These are phyloP conservation scores for Xenopus petersii DNA, from an alignment of 2,797 vertebrate genomes.

Conservation along the genomic window DNA sequence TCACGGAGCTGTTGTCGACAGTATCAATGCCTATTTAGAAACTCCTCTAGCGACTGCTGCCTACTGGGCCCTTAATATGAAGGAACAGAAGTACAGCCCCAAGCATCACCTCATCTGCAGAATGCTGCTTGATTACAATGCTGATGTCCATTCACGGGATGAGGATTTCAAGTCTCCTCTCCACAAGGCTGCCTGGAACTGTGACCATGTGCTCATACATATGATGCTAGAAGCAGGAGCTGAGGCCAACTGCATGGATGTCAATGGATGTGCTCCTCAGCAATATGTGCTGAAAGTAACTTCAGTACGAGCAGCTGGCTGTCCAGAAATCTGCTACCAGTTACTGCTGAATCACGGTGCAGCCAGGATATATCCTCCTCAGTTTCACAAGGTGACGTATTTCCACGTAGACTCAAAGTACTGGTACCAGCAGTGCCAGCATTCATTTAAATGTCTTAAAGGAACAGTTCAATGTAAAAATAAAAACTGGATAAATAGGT, in stretches of 20 bases:
- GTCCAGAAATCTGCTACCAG: slow-evolving; percentile 85
- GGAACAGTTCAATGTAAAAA: too few species aligned
- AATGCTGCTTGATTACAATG: slow-evolving; percentile 81
- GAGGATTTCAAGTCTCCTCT: slow-evolving; percentile 87
- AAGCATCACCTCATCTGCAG: slow-evolving; percentile 86
- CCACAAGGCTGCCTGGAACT: slow-evolving; percentile 96
- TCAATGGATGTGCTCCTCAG: slow-evolving; percentile 86
- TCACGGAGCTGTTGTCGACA: slow-evolving; percentile 76
- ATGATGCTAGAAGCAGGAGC: slow-evolving; percentile 90
- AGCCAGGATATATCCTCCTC: slow-evolving; percentile 83
- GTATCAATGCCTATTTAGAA: slow-evolving; percentile 76
- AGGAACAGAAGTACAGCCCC: slow-evolving; percentile 81
- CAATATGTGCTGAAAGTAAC: slow-evolving; percentile 92
- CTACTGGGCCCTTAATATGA: slow-evolving; percentile 84
- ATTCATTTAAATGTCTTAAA: too few species aligned
- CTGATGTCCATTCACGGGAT: slow-evolving; percentile 80
- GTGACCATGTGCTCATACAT: slow-evolving; percentile 82
- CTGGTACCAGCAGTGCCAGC: too few species aligned
- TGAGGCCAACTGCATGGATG: slow-evolving; percentile 81
- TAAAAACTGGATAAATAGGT: too few species aligned
- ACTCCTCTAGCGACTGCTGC: slow-evolving; percentile 80
- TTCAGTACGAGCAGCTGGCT: slow-evolving; percentile 72
- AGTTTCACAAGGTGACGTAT: slow-evolving; percentile 89
- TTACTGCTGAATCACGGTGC: slow-evolving; percentile 88
- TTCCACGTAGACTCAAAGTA: neutral